phyloP scores from a whole-genome alignment of 1,140 invertebrate genomes.

The Brachionus paranguensis region DNA sequence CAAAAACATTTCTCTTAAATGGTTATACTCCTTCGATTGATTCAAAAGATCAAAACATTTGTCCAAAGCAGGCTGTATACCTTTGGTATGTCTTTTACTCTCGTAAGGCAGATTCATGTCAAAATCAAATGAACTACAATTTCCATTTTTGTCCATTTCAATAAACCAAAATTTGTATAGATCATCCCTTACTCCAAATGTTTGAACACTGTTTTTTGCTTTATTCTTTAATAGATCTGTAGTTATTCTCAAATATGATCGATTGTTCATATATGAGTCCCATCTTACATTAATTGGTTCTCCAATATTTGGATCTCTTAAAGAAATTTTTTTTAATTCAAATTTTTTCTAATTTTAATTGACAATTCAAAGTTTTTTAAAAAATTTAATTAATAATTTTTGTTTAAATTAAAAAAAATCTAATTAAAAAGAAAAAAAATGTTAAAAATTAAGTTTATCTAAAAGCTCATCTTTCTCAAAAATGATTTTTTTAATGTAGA shows the following conservation, averaged over 20 bases:
- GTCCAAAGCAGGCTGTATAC: not conserved
- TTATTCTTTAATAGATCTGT: not conserved
- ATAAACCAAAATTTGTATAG: slow-evolving; percentile 25
- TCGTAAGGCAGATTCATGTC: not conserved
- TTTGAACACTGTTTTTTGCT: not conserved
- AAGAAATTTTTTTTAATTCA: not conserved
- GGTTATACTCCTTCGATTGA: slow-evolving; percentile 13
- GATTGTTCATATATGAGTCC: not conserved
- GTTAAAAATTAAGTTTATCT: too few species aligned
- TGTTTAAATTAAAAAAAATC: too few species aligned
- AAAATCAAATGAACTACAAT: slow-evolving; percentile 23
- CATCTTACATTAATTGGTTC: not conserved
- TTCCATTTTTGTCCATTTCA: slow-evolving; percentile 25
- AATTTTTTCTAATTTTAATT: not conserved
- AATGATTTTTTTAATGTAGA: too few species aligned
- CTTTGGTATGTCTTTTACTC: not conserved
- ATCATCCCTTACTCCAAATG: not conserved
- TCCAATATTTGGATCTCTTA: slow-evolving; percentile 23
- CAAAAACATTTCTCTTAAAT: slow-evolving; percentile 19
- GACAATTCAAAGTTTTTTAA: not conserved
- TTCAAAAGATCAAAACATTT: slow-evolving; percentile 14
- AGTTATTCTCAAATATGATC: not conserved
- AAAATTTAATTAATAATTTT: not conserved
- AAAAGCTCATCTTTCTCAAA: too few species aligned
- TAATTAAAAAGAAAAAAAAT: too few species aligned